phyloP scores from a whole-genome alignment of 1,140 invertebrate genomes.

The Drosophila fuyamai region DNA sequence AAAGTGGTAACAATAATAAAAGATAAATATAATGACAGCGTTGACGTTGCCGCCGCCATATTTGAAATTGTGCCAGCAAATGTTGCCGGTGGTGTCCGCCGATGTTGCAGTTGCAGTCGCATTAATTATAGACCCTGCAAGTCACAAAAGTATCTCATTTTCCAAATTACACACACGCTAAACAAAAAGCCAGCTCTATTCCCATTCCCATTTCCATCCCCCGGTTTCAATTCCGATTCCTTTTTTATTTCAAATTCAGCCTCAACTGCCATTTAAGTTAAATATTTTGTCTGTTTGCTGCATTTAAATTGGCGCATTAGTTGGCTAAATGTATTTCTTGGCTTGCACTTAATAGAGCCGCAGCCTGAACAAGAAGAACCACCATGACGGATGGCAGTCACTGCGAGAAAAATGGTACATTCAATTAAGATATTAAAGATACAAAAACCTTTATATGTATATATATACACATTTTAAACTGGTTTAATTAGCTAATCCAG shows the following conservation, averaged over 20 bases:
- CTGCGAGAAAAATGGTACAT: constrained; percentile 18
- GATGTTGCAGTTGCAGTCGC: constrained; percentile 52
- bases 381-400: constrained; percentile 60
- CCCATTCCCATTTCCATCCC: constrained; percentile 28
- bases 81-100: constrained; percentile 21
- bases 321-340: constrained; percentile 72
- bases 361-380: constrained; percentile 53
- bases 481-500: constrained; percentile 16
- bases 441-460: no score
- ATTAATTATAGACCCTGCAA: constrained; percentile 74
- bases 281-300: constrained; percentile 79
- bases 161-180: constrained; percentile 67
- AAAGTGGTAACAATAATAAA: constrained; percentile 63
- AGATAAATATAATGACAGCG: constrained; percentile 78
- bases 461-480: constrained; percentile 1
- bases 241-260: constrained; percentile 62
- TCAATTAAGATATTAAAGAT: no score
- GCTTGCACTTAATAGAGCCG: constrained; percentile 46
- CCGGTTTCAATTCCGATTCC: constrained; percentile 24
- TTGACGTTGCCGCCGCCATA: constrained; percentile 70
- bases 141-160: constrained; percentile 80
- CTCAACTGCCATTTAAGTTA: constrained; percentile 74
- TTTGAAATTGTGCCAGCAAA: constrained; percentile 71
- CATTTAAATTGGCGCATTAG: constrained; percentile 79
- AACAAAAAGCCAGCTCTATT: constrained; percentile 36